Evolutionary conservation across 2,888 invertebrate species (phyloP), one percentile per base, ranked within the genome.

Genomic region (Hypena proboscidalis): DNA sequence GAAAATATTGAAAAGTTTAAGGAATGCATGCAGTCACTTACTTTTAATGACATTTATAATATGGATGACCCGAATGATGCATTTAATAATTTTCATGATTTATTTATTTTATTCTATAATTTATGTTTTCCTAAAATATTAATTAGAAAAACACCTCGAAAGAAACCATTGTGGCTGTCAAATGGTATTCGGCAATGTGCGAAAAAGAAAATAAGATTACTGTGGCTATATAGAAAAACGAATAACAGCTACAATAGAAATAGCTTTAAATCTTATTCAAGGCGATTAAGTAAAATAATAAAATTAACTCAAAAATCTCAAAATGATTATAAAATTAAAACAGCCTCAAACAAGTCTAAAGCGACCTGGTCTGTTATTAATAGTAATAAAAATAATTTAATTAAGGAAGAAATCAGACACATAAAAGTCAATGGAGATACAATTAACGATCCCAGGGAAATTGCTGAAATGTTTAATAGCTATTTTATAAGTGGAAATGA

Each of bases 191-290:
- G 20, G 9, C 7, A 17, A 3, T 37, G 36, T 6, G 8, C 13
- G 2, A 37, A 29, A 9, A 13, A 14, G 1, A 37, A 29, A 29
- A 4, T 21, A 6, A 11, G 8, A 9, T 14, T 37, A 29, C 9
- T 37, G 6, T 37, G 36, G 36, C 21, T 25, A 31, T 31, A 39
- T 31, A 31, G 38, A 6, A 31, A 39, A 31, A 8, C 9, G 15
- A 1, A 9, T n/a, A 17, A 11, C 10, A 2, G 4, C 14, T 4
- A 30, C 6, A 11, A 39, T 14, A 11, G 26, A 31, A 8, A 25
- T 21, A 11, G 6, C 11, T 32, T 11, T n/a, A 32, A 11, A 21
- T n/a, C 11, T 4, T 33, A 33, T 15, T 8, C 13, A 5, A 15
- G 4, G n/a, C 19, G 39, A 3, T 27, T 32, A 13, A 32, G 33